A percentile compares a stretch with the other conserved stretches of the same genome.
These are phyloP conservation scores for Sipha flava DNA, from an alignment of 1,140 invertebrate species.

Conservation along the genomic window DNA sequence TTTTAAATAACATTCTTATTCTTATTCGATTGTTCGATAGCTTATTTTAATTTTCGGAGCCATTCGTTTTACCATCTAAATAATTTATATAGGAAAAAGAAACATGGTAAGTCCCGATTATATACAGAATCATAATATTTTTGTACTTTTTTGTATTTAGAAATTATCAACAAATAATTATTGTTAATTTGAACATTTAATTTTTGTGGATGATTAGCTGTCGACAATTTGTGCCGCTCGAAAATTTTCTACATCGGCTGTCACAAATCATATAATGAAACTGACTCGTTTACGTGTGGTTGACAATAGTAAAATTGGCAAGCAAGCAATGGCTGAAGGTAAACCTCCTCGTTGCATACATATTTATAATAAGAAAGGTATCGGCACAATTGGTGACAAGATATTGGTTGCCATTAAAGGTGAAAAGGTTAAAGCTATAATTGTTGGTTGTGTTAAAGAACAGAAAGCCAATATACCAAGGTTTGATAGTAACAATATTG, in stretches of 20 bases:
- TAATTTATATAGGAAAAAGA: too few relatives aligned
- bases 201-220: too few relatives aligned
- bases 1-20: too few relatives aligned
- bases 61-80: too few relatives aligned
- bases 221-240: background rate
- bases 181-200: too few relatives aligned
- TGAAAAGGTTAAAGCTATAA: constrained; percentile 89
- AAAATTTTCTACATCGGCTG: constrained; percentile 31
- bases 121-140: too few relatives aligned
- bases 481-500: constrained; percentile 95
- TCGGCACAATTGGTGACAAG: constrained; percentile 67
- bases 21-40: too few relatives aligned
- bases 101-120: too few relatives aligned
- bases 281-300: constrained; percentile 78
- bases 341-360: constrained; percentile 83
- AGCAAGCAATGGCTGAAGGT: constrained; percentile 84
- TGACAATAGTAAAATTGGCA: constrained; percentile 92
- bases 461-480: constrained; percentile 77
- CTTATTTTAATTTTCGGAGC: too few relatives aligned
- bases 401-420: constrained; percentile 94
- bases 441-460: constrained; percentile 84
- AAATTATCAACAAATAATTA: too few relatives aligned
- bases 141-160: too few relatives aligned
- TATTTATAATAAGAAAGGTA: constrained; percentile 70
- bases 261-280: constrained; percentile 43